Percentiles rank a stretch among this genome's conserved stretches.
These are phyloP conservation scores for Candidula unifasciata DNA, from an alignment of 2,888 invertebrate genomes.

Conservation along the genomic window DNA sequence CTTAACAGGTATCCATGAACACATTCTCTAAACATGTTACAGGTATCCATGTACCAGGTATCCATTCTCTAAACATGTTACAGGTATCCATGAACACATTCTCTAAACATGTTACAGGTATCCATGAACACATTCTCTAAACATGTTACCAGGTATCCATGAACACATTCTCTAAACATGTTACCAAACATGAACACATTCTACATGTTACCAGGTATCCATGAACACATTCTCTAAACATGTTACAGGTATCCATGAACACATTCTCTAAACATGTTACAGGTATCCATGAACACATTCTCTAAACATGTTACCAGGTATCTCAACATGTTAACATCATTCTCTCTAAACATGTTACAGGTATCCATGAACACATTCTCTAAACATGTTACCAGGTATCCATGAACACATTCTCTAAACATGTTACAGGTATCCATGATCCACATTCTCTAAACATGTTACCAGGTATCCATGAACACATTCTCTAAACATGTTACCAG, in stretches of 20 bases:
- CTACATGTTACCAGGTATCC: conserved; percentile 77
- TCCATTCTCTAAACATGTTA: background rate
- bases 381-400: conserved; percentile 72
- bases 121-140: conserved; percentile 78
- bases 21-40: background rate
- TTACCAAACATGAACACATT: too few relatives aligned
- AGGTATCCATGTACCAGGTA: conserved; percentile 83
- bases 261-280: too few relatives aligned
- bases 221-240: conserved; percentile 67
- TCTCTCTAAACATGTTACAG: conserved; percentile 63
- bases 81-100: conserved; percentile 79
- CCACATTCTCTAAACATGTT: conserved; percentile 63
- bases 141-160: conserved; percentile 79
- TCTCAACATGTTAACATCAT: too few relatives aligned
- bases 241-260: conserved; percentile 81
- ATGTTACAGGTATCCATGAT: conserved; percentile 81
- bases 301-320: conserved; percentile 61
- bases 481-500: background rate
- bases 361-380: conserved; percentile 79
- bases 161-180: too few relatives aligned
- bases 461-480: conserved; percentile 79
- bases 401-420: conserved; percentile 75
- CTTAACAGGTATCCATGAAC: conserved; percentile 79
- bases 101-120: conserved; percentile 61
- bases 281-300: background rate